phyloP scores from a whole-genome alignment of 2,113 vertebrate species.

The Elephas maximus region DNA sequence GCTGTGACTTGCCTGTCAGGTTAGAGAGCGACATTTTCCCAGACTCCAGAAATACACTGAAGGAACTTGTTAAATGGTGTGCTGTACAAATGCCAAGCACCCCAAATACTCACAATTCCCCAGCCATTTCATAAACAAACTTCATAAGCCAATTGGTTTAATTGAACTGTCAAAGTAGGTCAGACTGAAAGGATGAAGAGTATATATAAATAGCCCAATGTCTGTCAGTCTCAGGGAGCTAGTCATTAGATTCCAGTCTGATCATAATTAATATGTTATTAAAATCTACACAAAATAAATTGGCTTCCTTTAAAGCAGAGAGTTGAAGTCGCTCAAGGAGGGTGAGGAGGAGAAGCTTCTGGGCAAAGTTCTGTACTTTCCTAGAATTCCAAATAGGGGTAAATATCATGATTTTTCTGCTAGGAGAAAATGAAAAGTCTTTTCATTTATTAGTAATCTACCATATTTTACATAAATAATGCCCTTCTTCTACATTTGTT shows the following conservation, averaged over 20 bases:
- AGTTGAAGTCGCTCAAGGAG: background rate
- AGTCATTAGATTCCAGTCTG: slow-evolving; percentile 68
- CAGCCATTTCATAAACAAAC: slow-evolving; percentile 63
- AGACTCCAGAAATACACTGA: slow-evolving; percentile 35
- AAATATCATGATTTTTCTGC: background rate
- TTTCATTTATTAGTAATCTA: background rate
- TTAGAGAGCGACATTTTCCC: slow-evolving; percentile 46
- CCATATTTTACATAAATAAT: too few species aligned
- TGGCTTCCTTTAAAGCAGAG: slow-evolving; percentile 35
- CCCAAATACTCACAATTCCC: slow-evolving; percentile 36
- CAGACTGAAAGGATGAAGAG: slow-evolving; percentile 43
- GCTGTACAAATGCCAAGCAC: slow-evolving; percentile 38
- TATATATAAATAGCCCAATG: slow-evolving; percentile 64
- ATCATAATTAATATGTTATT: slow-evolving; percentile 73
- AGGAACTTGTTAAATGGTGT: slow-evolving; percentile 31
- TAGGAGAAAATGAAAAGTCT: background rate
- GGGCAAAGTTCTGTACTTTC: background rate
- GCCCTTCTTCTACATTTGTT: too few species aligned
- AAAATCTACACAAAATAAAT: slow-evolving; percentile 76
- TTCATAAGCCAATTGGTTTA: slow-evolving; percentile 67
- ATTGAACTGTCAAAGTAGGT: slow-evolving; percentile 72
- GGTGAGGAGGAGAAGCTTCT: background rate
- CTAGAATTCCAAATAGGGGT: slow-evolving; percentile 22
- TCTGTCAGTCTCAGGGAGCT: slow-evolving; percentile 55
- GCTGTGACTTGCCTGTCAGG: background rate